These are phyloP conservation scores for Nysson spinosus DNA, from an alignment of 2,888 invertebrate species.

Conservation along the genomic window DNA sequence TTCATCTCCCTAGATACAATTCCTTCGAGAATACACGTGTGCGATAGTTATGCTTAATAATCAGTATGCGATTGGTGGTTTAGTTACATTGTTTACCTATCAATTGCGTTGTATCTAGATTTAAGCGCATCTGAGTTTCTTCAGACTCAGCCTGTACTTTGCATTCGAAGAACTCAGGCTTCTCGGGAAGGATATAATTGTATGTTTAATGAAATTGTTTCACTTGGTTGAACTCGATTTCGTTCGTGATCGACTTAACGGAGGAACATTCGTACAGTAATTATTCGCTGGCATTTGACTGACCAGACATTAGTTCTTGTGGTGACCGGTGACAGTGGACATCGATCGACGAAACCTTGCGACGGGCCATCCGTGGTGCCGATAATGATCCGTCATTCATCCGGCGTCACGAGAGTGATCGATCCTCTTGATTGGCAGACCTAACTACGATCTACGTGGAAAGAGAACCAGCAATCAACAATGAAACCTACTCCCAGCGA, in stretches of 20 bases:
- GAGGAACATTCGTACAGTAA: constrained; percentile 57
- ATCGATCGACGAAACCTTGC: constrained; percentile 70
- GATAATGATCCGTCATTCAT: constrained; percentile 57
- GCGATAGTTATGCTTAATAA: background rate
- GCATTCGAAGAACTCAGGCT: too few species aligned
- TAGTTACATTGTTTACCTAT: too few species aligned
- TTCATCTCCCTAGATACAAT: background rate
- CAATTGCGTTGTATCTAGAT: too few species aligned
- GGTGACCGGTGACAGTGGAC: constrained; percentile 73
- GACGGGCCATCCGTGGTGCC: constrained; percentile 48
- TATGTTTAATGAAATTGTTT: background rate
- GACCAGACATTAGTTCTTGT: constrained; percentile 73
- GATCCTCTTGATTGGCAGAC: constrained; percentile 35
- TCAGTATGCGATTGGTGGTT: background rate
- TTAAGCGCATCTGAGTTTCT: too few species aligned
- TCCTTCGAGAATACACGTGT: constrained; percentile 27
- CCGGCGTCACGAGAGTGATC: constrained; percentile 38
- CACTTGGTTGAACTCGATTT: background rate
- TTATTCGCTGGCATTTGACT: constrained; percentile 67
- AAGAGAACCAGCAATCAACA: constrained; percentile 7
- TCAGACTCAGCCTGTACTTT: too few species aligned
- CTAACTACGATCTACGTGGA: background rate
- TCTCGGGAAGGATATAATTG: background rate
- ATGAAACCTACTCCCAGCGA: background rate
- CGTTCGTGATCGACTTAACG: constrained; percentile 29